Conservation (phyloP, 2,888 invertebrate genomes). For the Hyppa rectilinea region DNA sequence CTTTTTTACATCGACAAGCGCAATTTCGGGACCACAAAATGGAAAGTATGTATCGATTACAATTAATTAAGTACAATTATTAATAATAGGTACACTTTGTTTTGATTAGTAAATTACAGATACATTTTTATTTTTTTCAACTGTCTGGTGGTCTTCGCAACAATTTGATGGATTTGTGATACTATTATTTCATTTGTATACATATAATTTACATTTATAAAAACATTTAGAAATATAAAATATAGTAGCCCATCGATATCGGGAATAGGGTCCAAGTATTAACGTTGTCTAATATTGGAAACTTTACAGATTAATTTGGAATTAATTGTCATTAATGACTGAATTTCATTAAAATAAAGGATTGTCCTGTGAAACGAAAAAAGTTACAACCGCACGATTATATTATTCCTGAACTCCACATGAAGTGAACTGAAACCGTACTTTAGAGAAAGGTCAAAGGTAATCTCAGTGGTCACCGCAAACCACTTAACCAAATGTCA, state of each 20-base stretch:
- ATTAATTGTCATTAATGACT: not conserved
- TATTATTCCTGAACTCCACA: not conserved
- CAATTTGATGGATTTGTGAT: too few species aligned
- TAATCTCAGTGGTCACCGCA: not conserved
- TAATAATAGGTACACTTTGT: too few species aligned
- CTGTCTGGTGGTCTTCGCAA: too few species aligned
- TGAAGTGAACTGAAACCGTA: not conserved
- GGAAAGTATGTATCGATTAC: too few species aligned
- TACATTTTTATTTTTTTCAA: too few species aligned
- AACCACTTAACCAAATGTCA: not conserved
- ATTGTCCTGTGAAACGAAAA: not conserved
- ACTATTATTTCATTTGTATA: too few species aligned
- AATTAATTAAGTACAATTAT: too few species aligned
- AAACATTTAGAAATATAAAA: too few species aligned
- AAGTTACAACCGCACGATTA: not conserved
- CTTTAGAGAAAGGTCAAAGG: not conserved
- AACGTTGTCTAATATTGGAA: not conserved
- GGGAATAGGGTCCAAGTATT: too few species aligned
- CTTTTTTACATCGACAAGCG: not conserved
- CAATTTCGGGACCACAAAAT: not conserved
- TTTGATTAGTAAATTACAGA: too few species aligned
- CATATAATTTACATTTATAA: too few species aligned
- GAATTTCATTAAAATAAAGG: not conserved
- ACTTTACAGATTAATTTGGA: not conserved
- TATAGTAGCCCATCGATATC: too few species aligned